Base-by-base conservation (phyloP, 2,113 vertebrate genomes). In the Bubalus kerabau region DNA sequence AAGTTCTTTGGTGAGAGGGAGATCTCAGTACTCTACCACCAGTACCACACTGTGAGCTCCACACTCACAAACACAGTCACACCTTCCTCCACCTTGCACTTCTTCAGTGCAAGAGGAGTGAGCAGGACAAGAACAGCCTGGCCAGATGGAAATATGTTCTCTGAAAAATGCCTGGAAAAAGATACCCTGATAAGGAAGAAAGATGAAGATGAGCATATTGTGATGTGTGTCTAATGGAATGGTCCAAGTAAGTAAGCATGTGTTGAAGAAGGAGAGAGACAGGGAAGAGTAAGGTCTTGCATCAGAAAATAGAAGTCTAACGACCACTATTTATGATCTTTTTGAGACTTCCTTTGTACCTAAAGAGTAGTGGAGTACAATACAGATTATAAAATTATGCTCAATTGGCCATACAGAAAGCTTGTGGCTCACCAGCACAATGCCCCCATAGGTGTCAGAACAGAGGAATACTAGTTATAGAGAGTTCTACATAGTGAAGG, bases 1-100 rank as follows among this genome's bases (percentile, higher is more conserved):
- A 50, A 36, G 6, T 26, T 60, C 57, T 43, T 50, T 24, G 30
- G 14, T 43, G 54, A 43, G 15, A 59, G 28, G 36, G 11, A 54
- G 7, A 59, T 3, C 32, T 85, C 9, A 6, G 1, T 1, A 19
- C 21, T 1, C 21, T 89, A 19, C 3, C 13, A 46, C 28, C 19
- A 40, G 12, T 46, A n/a, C 3, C 2, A 1, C 13, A 24, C 78
- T 11, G 4, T 17, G 23, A 30, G 1, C 1, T 12, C 62, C 62
- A n/a, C 6, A 21, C 9, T 81, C 23, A 36, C 21, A 43, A 14
- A n/a, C 23, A 28, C 7, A 30, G 30, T 74, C 57, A 43, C 0
- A 12, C 5, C 43, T 40, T 40, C 57, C 15, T 54, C 16, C 67
- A 24, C 19, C 67, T 74, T 40, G n/a, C n/a, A 23, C 19, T 74